Evolutionary conservation across 2,113 vertebrate species (phyloP).

Genomic region (Syngnathus typhle): DNA sequence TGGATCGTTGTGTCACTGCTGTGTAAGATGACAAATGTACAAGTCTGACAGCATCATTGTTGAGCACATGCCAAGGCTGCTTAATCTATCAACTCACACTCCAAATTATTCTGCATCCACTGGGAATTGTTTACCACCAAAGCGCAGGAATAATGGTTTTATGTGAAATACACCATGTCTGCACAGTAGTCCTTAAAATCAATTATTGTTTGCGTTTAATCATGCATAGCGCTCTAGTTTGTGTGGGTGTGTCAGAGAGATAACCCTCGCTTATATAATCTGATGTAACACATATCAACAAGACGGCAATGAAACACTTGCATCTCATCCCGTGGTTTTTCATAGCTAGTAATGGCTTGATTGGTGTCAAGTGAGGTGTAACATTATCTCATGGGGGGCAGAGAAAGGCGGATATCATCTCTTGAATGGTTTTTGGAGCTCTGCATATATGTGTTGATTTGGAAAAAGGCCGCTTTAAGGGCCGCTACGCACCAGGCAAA

Average conservation of each 20-base stretch:
- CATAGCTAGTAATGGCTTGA: not conserved
- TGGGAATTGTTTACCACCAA: slow-evolving; percentile 27
- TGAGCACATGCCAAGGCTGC: slow-evolving; percentile 19
- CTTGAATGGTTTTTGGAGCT: not conserved
- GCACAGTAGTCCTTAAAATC: not conserved
- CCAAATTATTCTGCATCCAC: slow-evolving; percentile 26
- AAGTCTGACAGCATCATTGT: slow-evolving; percentile 29
- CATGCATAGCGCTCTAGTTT: slow-evolving; percentile 24
- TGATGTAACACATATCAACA: slow-evolving; percentile 31
- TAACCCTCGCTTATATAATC: slow-evolving; percentile 40
- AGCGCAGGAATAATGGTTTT: slow-evolving; percentile 7
- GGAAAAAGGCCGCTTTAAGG: not conserved
- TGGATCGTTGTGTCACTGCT: slow-evolving; percentile 27
- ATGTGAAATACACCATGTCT: not conserved
- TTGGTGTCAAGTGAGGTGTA: slow-evolving; percentile 4
- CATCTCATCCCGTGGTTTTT: not conserved
- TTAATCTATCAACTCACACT: slow-evolving; percentile 27
- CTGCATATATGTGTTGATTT: not conserved
- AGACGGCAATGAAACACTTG: slow-evolving; percentile 42
- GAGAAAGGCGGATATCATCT: not conserved
- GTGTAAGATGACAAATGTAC: slow-evolving; percentile 35
- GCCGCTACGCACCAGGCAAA: not conserved
- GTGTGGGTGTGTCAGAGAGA: slow-evolving; percentile 42
- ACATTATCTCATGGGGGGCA: not conserved
- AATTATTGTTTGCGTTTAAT: slow-evolving; percentile 18